phyloP scores from a whole-genome alignment of 2,888 invertebrate genomes.

The Drepanosiphum platanoidis region DNA sequence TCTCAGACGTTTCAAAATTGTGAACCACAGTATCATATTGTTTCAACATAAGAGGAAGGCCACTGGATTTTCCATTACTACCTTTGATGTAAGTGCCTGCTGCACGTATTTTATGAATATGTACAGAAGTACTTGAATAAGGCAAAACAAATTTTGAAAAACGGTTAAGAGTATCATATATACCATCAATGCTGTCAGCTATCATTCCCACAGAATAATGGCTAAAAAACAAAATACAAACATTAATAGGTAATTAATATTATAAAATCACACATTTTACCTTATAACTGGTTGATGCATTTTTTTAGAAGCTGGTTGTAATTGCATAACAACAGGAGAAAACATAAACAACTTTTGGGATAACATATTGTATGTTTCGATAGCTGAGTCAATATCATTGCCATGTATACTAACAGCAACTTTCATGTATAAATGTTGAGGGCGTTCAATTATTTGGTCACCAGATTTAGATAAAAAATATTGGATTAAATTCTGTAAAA shows the following conservation, averaged over 20 bases:
- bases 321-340: constrained; percentile 73
- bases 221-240: constrained; percentile 68
- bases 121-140: constrained; percentile 96
- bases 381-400: constrained; percentile 88
- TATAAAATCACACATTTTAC: neutral
- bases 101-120: constrained; percentile 94
- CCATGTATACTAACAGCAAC: constrained; percentile 97
- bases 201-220: constrained; percentile 95
- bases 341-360: constrained; percentile 97
- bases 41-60: constrained; percentile 93
- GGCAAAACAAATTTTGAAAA: constrained; percentile 96
- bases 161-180: constrained; percentile 89
- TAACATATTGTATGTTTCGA: constrained; percentile 93
- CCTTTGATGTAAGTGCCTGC: constrained; percentile 92
- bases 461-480: constrained; percentile 93
- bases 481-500: constrained; percentile 82
- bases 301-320: constrained; percentile 40
- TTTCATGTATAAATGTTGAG: constrained; percentile 98
- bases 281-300: constrained; percentile 26
- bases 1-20: constrained; percentile 93
- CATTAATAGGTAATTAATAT: neutral
- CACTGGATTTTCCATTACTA: constrained; percentile 94
- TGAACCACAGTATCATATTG: constrained; percentile 95
- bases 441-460: constrained; percentile 92
- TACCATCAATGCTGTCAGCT: constrained; percentile 94